Conservation (phyloP, 2,113 vertebrate species). For the Campylorhamphus procurvoides region DNA sequence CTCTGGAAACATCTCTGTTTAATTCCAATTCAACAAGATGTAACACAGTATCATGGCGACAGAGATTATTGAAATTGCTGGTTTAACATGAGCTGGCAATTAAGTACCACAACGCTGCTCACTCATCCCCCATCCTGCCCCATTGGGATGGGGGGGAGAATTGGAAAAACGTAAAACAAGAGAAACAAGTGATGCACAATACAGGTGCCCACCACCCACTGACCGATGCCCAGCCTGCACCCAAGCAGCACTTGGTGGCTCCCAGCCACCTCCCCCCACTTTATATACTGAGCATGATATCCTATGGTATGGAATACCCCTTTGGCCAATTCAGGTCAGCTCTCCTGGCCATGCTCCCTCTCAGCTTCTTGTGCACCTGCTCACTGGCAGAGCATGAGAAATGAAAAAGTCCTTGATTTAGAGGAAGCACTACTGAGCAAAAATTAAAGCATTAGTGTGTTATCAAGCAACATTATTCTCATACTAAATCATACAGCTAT, state of each 20-base stretch:
- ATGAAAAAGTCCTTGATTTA: background rate
- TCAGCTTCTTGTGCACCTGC: background rate
- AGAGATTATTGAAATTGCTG: background rate
- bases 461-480: background rate
- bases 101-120: background rate
- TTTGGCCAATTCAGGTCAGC: background rate
- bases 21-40: background rate
- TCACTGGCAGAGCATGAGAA: background rate
- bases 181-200: background rate
- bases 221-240: background rate
- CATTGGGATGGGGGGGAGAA: background rate
- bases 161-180: accelerated
- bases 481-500: background rate
- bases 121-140: background rate
- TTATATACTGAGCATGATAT: background rate
- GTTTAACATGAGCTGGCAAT: background rate
- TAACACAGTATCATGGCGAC: background rate
- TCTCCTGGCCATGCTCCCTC: background rate
- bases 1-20: background rate
- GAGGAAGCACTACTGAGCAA: background rate
- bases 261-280: background rate
- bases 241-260: background rate
- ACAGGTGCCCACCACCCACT: background rate
- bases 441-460: background rate
- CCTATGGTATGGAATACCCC: background rate